Evolutionary conservation across 2,888 invertebrate genomes (phyloP), one percentile per base, ranked within the genome.

Genomic region (Amphipoea lucens): DNA sequence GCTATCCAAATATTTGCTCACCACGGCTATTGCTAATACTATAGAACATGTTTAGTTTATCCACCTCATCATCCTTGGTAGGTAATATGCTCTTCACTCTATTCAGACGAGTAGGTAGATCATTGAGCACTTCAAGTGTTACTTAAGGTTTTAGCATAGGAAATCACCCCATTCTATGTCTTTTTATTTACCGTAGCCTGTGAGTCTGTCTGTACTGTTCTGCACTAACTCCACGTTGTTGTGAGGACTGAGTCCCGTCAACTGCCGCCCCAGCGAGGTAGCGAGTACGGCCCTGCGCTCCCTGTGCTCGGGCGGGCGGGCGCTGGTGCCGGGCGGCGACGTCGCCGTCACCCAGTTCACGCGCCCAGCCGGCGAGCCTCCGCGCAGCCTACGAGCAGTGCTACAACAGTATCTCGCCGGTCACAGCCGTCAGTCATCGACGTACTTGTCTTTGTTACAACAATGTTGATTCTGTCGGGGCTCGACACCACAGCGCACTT

Each of bases 241-340:
- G 76, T 57, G 57, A 48, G 20, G 40, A 40, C 40, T 40, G 45
- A 45, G n/a, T 40, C 20, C 48, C 48, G 20, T 29, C 29, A 29
- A 29, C 29, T 29, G 29, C 29, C 29, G 29, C 29, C 9, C 11
- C 63, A 42, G 23, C n/a, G 29, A 2, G 14, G 29, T 20, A 1
- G 48, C 68, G 62, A 88, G 70, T 85, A 11, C 88, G 78, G 45
- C 88, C 78, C 87, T 88, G 87, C 45, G 20, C 40, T 40, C 82
- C 66, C 78, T 80, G 86, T 48, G 57, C n/a, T 17, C 5, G 76
- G 62, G 83, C 72, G 78, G 66, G 74, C 67, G 78, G 57, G 48
- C 48, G n/a, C 51, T 6, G 51, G 89, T 83, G 89, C 71, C 85
- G 85, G 85, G 88, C 82, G 85, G 91, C 78, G 84, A 85, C 87